A percentile compares a stretch with the other conserved stretches of the same genome.
Evolutionary conservation across 2,113 vertebrate species (phyloP).

Genomic region (Rhadina sibilatrix): DNA sequence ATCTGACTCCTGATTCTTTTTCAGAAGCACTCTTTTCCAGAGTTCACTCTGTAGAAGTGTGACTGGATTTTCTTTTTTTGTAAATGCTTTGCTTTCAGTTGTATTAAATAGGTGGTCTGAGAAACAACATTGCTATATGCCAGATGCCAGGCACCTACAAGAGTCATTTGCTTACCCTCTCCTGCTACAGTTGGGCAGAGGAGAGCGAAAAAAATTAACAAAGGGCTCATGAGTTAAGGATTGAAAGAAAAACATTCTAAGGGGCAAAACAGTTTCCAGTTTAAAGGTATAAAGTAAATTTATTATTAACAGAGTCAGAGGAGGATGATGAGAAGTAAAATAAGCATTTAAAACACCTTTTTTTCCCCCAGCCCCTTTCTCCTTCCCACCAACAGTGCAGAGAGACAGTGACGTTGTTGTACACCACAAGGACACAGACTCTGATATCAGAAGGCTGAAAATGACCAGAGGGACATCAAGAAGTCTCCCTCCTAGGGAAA

Average conservation of each 20-base stretch:
- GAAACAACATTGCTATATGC: neutral
- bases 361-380: rapidly evolving
- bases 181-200: neutral
- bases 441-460: no score
- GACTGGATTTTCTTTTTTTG: neutral
- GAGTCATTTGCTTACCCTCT: neutral
- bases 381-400: neutral
- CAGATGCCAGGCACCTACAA: neutral
- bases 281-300: neutral
- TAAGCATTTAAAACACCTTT: neutral
- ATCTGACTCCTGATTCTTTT: neutral
- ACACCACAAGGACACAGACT: no score
- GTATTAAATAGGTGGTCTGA: neutral
- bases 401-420: neutral
- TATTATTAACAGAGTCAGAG: neutral
- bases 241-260: neutral
- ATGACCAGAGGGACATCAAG: no score
- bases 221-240: neutral
- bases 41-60: neutral
- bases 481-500: no score
- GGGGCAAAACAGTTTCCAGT: neutral
- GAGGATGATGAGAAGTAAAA: neutral
- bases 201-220: neutral
- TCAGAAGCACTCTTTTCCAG: neutral
- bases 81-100: neutral